Evolutionary conservation across 1,140 invertebrate species (phyloP), one percentile per base, ranked within the genome.

Genomic region (Anoplophora glabripennis): DNA sequence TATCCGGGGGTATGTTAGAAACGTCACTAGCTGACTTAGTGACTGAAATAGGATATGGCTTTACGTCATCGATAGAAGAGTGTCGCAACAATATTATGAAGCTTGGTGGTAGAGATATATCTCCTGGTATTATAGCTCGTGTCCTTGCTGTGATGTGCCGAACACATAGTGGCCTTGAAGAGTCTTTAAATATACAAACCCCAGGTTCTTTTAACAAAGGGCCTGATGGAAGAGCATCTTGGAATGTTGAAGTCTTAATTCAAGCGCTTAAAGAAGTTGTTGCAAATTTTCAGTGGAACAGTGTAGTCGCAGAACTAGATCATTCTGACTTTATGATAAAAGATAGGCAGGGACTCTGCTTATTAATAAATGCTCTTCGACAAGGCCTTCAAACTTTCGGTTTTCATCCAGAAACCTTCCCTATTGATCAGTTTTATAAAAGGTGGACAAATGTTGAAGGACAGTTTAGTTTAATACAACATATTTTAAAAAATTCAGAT

Each of bases 221-320:
- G 4, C 74, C 78, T 62, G 70, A 75, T 57, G 65, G 72, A 67
- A 58, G 76, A 54, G 81, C 78, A n/a, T 84, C 89, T 2, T 98
- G 94, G 94, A 96, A 96, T 78, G 84, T 94, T 9, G 94, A 98
- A 71, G 83, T 94, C 46, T 96, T 97, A 75, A 87, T 96, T 7
- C 89, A 94, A 72, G 86, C 90, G 36, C 74, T 96, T 7, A 93
- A 95, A 75, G 94, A 97, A 74, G 78, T 94, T 62, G 88, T 90
- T 66, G 87, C 90, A 7, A 89, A 86, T 67, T 74, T 98, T 34
- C 87, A 88, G 67, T 98, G 95, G 94, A 92, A 88, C 69, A 95
- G 97, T 69, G 92, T 98, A 0, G 87, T 96, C 44, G 74, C 86
- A 53, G 91, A 96, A 73, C 76, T 97, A 33, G 96, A 99, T 74